Conservation (phyloP, 2,797 vertebrate species). For the Agapornis canus region DNA sequence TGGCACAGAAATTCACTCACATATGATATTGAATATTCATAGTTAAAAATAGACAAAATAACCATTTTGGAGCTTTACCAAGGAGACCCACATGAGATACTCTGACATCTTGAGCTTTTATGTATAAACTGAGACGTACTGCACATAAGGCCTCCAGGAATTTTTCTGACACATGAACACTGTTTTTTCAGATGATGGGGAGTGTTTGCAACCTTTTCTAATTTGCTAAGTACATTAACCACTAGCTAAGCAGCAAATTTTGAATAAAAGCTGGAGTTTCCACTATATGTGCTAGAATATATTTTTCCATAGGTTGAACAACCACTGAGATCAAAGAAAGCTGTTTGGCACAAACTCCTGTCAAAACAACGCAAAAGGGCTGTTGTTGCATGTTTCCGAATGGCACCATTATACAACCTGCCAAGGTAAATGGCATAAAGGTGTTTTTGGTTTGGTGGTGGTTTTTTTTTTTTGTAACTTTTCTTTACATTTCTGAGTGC, state of each 20-base stretch:
- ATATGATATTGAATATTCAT: neutral
- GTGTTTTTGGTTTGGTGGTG: neutral
- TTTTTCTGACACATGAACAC: neutral
- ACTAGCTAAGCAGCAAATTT: neutral
- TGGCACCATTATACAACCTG: slow-evolving; percentile 97
- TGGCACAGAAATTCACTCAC: neutral
- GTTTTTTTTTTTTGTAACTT: neutral
- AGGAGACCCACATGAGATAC: neutral
- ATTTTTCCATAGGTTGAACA: slow-evolving; percentile 90
- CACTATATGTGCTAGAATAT: neutral
- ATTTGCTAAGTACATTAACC: neutral
- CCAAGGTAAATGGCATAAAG: slow-evolving; percentile 84
- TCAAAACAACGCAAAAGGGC: slow-evolving; percentile 98
- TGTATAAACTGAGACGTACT: neutral
- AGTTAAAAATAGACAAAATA: neutral
- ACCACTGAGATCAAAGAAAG: slow-evolving; percentile 96
- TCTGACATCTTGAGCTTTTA: neutral
- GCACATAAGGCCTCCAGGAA: neutral
- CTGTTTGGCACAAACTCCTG: slow-evolving; percentile 96
- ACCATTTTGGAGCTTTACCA: neutral
- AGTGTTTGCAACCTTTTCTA: neutral
- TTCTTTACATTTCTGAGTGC: neutral
- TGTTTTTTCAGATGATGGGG: neutral
- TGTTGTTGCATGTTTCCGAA: slow-evolving; percentile 98
- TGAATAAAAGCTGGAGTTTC: neutral